Evolutionary conservation across 1,140 invertebrate genomes (phyloP), one percentile per base, ranked within the genome.

Genomic region (Vollenhovia emeryi): DNA sequence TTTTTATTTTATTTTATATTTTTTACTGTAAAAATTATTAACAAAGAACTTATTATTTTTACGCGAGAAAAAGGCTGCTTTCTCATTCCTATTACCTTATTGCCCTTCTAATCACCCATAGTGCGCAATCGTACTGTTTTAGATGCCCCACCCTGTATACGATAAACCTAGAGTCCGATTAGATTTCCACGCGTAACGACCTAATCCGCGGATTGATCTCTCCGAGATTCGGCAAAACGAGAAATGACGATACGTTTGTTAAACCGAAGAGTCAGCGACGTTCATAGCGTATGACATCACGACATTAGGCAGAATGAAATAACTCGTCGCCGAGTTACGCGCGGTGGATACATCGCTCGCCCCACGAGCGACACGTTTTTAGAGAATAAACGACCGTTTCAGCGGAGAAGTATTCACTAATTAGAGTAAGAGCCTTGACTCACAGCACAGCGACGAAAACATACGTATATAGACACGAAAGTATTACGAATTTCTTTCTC

Each of bases 241-340:
- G 30, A 18, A 64, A 48, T 15, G 30, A 55, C 36, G 18, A 24
- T 68, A 55, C 30, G 33, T 55, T 79, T 52, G 33, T 40, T 57
- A 13, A 66, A 73, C 11, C 21, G 78, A 43, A n/a, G 36, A 68
- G 50, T 73, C 78, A 73, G 36, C 62, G 7, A 43, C 48, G n/a
- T 71, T 73, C 78, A 71, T 82, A 73, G 50, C 50, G 40, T 45
- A 73, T 73, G 78, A 82, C 78, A 73, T 82, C 78, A 82, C 66
- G 33, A 66, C 52, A 66, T 43, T 30, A 73, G n/a, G 36, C 7
- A 24, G 27, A 73, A 82, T 82, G 52, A 82, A 73, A 73, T 73
- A 82, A 73, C 40, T 80, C n/a, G 24, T 69, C 50, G 30, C 36
- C 66, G 50, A 82, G 50, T 82, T 73, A 82, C 40, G 13, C 36